Percentiles rank a stretch among this genome's conserved stretches.
Evolutionary conservation across 2,888 invertebrate genomes (phyloP).

Genomic region (Phrixothrix hirtus): DNA sequence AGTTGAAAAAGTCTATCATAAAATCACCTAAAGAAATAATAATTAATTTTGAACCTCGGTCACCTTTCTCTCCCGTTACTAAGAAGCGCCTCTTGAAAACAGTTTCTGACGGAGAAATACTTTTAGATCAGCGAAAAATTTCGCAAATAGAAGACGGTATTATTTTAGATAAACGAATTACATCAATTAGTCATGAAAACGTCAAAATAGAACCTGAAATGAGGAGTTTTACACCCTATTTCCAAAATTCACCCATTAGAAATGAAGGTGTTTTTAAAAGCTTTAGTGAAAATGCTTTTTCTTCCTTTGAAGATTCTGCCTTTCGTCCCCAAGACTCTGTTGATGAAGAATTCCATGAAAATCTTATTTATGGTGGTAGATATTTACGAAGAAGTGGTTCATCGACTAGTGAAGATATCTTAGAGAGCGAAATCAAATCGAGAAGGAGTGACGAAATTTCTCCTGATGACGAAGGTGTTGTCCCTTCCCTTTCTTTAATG

Average conservation of each 20-base stretch:
- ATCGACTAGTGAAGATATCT: constrained; percentile 50
- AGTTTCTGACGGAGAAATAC: constrained; percentile 79
- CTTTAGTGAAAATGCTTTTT: constrained; percentile 48
- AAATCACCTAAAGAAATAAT: constrained; percentile 79
- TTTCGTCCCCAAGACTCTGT: constrained; percentile 55
- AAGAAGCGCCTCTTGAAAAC: constrained; percentile 69
- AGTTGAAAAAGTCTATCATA: constrained; percentile 57
- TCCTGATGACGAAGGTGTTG: constrained; percentile 59
- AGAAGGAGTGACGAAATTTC: constrained; percentile 46
- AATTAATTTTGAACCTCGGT: constrained; percentile 83
- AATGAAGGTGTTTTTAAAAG: constrained; percentile 62
- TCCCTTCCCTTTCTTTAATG: constrained; percentile 52
- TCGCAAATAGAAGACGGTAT: constrained; percentile 56
- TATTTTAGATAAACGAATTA: constrained; percentile 56
- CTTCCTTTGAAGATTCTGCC: constrained; percentile 47
- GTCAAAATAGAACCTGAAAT: constrained; percentile 50
- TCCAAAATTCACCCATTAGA: constrained; percentile 63
- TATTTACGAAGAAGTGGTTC: constrained; percentile 67
- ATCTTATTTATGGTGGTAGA: constrained; percentile 74
- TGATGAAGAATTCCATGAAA: constrained; percentile 80
- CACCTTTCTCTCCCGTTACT: constrained; percentile 60
- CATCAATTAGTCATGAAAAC: constrained; percentile 68
- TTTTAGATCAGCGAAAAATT: constrained; percentile 63
- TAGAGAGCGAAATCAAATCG: constrained; percentile 26
- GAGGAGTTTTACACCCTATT: constrained; percentile 50